A percentile compares a stretch with the other conserved stretches of the same genome.
These are phyloP conservation scores for Myopa tessellatipennis DNA, from an alignment of 2,888 invertebrate genomes.

Conservation along the genomic window DNA sequence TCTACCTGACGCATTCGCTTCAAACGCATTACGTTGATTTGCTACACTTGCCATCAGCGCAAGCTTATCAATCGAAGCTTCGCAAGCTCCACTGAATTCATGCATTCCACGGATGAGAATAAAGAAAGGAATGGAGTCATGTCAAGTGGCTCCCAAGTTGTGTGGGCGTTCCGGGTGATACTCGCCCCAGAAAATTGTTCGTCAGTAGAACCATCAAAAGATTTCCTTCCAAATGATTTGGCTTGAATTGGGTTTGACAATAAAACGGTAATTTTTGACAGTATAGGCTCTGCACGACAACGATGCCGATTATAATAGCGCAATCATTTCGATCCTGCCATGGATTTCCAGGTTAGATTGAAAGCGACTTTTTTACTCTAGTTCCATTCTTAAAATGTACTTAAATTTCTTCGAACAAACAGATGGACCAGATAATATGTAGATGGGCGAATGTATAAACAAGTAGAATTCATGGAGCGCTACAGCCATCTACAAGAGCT, in stretches of 20 bases:
- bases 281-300: not conserved
- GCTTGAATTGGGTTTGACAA: slow-evolving; percentile 63
- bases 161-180: not conserved
- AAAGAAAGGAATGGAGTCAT: slow-evolving; percentile 41
- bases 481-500: no score
- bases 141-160: not conserved
- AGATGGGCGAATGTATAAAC: no score
- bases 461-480: no score
- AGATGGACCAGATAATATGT: no score
- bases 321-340: no score
- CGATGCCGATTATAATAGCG: no score
- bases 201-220: slow-evolving; percentile 59
- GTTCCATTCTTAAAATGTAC: no score
- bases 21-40: slow-evolving; percentile 32
- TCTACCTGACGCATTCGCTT: slow-evolving; percentile 52
- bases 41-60: slow-evolving; percentile 18
- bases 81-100: slow-evolving; percentile 14
- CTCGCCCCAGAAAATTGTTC: slow-evolving; percentile 48
- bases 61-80: slow-evolving; percentile 19
- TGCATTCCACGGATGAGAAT: slow-evolving; percentile 60
- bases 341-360: no score
- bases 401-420: no score
- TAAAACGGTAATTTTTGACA: slow-evolving; percentile 45
- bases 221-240: slow-evolving; percentile 65
- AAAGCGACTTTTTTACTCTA: no score